phyloP scores from a whole-genome alignment of 2,797 vertebrate species.

The Eupleurogrammus muticus region DNA sequence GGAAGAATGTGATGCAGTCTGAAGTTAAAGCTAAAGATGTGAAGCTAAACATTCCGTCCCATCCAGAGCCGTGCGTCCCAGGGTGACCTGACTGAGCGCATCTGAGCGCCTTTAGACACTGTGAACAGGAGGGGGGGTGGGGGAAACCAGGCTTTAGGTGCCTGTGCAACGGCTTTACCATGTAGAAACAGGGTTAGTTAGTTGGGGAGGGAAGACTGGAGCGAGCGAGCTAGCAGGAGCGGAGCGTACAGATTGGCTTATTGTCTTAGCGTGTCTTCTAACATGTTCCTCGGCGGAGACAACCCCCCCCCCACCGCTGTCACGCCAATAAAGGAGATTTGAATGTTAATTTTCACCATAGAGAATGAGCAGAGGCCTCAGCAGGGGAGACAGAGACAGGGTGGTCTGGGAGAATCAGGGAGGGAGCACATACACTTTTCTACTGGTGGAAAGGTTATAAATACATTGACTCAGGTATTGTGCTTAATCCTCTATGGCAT shows the following conservation, averaged over 20 bases:
- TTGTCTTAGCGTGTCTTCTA: slow-evolving; percentile 71
- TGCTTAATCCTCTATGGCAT: too few species aligned
- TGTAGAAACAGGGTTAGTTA: slow-evolving; percentile 36
- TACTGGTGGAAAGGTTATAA: too few species aligned
- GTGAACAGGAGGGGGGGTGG: slow-evolving; percentile 8
- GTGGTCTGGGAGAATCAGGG: slow-evolving; percentile 42
- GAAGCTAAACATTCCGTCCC: slow-evolving; percentile 40
- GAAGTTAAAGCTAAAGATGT: slow-evolving; percentile 39
- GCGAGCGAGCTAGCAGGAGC: slow-evolving; percentile 25
- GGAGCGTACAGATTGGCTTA: slow-evolving; percentile 66
- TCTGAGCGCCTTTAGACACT: slow-evolving; percentile 36
- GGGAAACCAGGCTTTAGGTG: slow-evolving; percentile 32
- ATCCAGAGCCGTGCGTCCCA: slow-evolving; percentile 3
- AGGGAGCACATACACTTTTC: slow-evolving; percentile 13
- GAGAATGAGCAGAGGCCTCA: slow-evolving; percentile 41
- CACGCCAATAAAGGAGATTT: slow-evolving; percentile 76
- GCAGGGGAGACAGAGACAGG: slow-evolving; percentile 28
- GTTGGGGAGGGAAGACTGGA: slow-evolving; percentile 28
- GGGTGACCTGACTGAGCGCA: slow-evolving; percentile 32
- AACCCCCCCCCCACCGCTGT: slow-evolving; percentile 32
- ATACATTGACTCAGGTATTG: too few species aligned
- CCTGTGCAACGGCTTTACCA: slow-evolving; percentile 30
- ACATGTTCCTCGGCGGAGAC: slow-evolving; percentile 65
- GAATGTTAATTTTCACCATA: slow-evolving; percentile 69
- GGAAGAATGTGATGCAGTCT: neutral